phyloP scores from a whole-genome alignment of 2,113 vertebrate genomes.

The Percina caprodes region DNA sequence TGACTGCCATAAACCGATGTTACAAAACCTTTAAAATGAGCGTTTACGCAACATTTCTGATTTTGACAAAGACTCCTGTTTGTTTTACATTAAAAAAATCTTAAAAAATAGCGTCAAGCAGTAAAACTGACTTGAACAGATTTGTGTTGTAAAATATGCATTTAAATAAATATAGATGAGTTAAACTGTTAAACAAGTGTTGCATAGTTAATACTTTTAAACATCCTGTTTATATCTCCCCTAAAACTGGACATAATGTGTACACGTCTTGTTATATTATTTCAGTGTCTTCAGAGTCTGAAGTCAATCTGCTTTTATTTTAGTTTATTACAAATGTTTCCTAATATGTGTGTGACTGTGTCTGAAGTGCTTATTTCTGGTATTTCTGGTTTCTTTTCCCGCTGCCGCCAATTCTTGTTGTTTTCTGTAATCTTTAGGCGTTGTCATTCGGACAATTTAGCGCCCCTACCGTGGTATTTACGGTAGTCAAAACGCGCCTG shows the following conservation, averaged over 20 bases:
- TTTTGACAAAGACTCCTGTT: background rate
- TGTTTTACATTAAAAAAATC: fast-evolving
- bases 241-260: too few species aligned
- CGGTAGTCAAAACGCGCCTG: too few species aligned
- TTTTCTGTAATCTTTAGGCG: background rate
- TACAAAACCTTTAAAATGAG: slow-evolving; percentile 53
- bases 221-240: too few species aligned
- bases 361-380: background rate
- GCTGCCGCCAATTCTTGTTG: slow-evolving; percentile 20
- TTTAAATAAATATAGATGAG: background rate
- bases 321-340: background rate
- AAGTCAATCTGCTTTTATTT: too few species aligned
- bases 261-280: too few species aligned
- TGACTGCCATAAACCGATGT: background rate
- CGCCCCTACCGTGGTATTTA: background rate
- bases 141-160: background rate
- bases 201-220: background rate
- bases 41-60: slow-evolving; percentile 1
- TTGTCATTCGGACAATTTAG: background rate
- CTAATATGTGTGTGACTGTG: background rate
- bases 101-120: background rate
- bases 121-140: background rate
- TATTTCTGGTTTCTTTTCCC: background rate
- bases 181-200: background rate
- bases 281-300: too few species aligned